A percentile compares a stretch with the other conserved stretches of the same genome.
Conservation (phyloP, 64 coral and sea anemone species). For the Trachythela sp. region DNA sequence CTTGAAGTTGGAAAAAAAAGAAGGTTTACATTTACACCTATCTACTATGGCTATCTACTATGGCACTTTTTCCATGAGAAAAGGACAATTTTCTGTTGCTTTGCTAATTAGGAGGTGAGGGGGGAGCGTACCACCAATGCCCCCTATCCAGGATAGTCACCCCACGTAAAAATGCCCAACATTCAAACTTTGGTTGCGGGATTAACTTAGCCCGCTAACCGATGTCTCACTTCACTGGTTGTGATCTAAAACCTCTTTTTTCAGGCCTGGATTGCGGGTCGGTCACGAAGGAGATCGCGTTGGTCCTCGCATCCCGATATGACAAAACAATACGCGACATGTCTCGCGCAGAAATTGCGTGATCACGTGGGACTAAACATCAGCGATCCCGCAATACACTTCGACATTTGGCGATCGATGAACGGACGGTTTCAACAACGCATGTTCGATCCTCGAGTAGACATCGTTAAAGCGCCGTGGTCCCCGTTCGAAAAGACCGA, state of each 20-base stretch:
- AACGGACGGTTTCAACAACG: constrained; percentile 92
- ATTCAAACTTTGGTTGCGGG: no score
- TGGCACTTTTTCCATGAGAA: no score
- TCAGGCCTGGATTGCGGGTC: constrained; percentile 65
- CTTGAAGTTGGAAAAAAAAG: constrained; percentile 6
- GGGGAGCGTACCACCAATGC: no score
- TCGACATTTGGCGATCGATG: constrained; percentile 94
- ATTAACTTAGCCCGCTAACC: no score
- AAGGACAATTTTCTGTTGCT: no score
- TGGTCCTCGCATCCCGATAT: constrained; percentile 97
- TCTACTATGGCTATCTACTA: no score
- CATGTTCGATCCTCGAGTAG: constrained; percentile 74
- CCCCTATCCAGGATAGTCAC: no score
- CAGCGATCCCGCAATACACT: constrained; percentile 75
- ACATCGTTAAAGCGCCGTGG: constrained; percentile 74
- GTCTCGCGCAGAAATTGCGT: constrained; percentile 73
- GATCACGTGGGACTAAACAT: constrained; percentile 60
- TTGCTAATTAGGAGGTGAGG: no score
- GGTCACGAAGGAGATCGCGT: constrained; percentile 36
- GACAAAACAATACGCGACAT: constrained; percentile 82
- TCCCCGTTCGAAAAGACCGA: constrained; percentile 66
- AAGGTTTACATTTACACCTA: neutral
- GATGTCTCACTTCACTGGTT: no score
- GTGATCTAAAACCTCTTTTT: no score
- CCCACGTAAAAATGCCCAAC: no score